Conservation (phyloP, 2,888 invertebrate species). For the Idaea dimidiata region DNA sequence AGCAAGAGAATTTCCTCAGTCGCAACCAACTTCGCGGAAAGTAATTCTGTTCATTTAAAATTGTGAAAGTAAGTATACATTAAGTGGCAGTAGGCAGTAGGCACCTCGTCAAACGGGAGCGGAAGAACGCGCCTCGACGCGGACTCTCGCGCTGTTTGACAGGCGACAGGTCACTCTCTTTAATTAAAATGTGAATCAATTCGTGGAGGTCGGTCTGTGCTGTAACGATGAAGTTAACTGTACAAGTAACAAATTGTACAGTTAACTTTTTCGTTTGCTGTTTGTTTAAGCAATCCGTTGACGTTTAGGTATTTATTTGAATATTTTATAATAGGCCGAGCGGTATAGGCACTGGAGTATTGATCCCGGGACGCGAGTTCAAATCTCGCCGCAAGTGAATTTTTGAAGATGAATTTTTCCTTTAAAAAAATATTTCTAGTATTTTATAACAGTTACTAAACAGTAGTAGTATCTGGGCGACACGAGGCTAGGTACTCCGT, state of each 20-base stretch:
- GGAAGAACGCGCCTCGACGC: not conserved
- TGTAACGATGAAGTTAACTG: no score
- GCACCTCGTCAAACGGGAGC: not conserved
- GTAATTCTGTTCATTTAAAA: not conserved
- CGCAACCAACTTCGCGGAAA: not conserved
- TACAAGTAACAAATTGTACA: no score
- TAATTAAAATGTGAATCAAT: not conserved
- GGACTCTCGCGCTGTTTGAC: not conserved
- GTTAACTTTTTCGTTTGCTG: not conserved
- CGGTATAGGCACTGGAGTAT: no score
- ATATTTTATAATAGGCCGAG: no score
- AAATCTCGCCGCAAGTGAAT: no score
- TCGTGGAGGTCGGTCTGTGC: not conserved
- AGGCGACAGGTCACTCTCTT: not conserved
- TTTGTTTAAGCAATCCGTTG: no score
- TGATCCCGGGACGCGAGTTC: no score
- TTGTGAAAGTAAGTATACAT: not conserved
- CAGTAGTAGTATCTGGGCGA: no score
- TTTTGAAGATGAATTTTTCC: no score
- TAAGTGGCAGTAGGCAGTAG: not conserved
- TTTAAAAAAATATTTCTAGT: no score
- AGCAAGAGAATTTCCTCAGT: not conserved
- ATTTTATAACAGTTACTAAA: no score
- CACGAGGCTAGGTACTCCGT: not conserved
- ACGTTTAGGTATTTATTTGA: no score